Conservation (phyloP, 2,797 vertebrate species). For the Xiphophorus birchmanni region DNA sequence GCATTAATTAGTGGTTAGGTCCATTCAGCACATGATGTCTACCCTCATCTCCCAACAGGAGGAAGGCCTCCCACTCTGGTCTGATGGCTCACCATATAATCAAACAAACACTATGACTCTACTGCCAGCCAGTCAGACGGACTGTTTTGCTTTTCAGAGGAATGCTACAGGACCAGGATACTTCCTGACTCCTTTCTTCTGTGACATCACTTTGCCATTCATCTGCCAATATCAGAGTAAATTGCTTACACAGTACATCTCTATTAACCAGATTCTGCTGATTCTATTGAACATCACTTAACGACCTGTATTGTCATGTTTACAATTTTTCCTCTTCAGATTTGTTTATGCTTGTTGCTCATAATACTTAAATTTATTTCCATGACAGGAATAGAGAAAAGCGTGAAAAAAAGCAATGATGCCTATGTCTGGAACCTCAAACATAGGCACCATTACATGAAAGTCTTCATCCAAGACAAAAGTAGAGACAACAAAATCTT, state of each 20-base stretch:
- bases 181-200: conserved; percentile 88
- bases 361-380: not conserved
- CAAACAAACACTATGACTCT: conserved; percentile 71
- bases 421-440: not conserved
- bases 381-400: not conserved
- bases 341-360: not conserved
- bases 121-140: conserved; percentile 82
- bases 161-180: conserved; percentile 83
- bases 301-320: not conserved
- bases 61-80: conserved; percentile 84
- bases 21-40: not conserved
- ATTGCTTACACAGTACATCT: conserved; percentile 27
- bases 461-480: not conserved
- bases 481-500: not conserved
- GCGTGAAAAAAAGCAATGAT: not conserved
- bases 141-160: conserved; percentile 89
- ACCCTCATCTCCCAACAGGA: conserved; percentile 69
- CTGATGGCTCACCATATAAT: conserved; percentile 82
- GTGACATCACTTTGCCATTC: conserved; percentile 85
- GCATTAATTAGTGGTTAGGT: conserved; percentile 15
- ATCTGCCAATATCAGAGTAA: conserved; percentile 91
- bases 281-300: not conserved
- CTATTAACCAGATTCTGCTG: not conserved
- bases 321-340: not conserved
- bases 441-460: not conserved